These are phyloP conservation scores for Bos indicus DNA, from an alignment of 2,113 vertebrate genomes.

Conservation along the genomic window DNA sequence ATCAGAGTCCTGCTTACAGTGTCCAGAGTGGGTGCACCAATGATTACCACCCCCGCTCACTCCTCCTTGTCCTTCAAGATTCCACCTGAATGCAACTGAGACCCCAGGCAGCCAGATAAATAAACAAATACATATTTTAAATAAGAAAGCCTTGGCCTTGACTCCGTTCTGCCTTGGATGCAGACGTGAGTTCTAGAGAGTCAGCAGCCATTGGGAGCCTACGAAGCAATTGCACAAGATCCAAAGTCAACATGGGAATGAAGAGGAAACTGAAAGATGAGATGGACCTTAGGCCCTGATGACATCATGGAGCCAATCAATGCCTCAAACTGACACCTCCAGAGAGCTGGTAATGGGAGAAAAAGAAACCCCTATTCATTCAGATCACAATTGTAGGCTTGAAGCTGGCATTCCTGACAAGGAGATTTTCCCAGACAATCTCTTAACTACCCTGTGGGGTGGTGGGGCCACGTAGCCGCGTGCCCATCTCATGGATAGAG, in stretches of 20 bases:
- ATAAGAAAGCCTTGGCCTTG: background rate
- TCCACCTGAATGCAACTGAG: background rate
- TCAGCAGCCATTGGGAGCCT: background rate
- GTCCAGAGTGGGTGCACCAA: background rate
- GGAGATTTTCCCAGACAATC: background rate
- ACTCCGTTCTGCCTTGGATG: background rate
- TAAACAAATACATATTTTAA: background rate
- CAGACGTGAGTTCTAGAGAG: background rate
- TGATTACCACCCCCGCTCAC: fast-evolving
- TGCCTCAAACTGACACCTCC: background rate
- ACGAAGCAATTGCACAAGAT: background rate
- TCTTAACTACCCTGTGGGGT: background rate
- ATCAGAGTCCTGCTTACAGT: fast-evolving
- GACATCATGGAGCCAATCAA: background rate
- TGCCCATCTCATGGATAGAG: background rate
- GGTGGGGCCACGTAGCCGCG: background rate
- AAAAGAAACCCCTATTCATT: background rate
- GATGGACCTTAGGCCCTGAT: background rate
- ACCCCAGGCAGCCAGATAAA: background rate
- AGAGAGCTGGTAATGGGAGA: background rate
- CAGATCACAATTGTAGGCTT: background rate
- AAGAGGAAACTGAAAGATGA: background rate
- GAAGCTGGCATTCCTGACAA: background rate
- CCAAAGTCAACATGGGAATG: background rate
- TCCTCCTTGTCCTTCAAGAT: background rate